Evolutionary conservation across 2,888 invertebrate species (phyloP), one percentile per base, ranked within the genome.

Genomic region (Drosophila macrospina): DNA sequence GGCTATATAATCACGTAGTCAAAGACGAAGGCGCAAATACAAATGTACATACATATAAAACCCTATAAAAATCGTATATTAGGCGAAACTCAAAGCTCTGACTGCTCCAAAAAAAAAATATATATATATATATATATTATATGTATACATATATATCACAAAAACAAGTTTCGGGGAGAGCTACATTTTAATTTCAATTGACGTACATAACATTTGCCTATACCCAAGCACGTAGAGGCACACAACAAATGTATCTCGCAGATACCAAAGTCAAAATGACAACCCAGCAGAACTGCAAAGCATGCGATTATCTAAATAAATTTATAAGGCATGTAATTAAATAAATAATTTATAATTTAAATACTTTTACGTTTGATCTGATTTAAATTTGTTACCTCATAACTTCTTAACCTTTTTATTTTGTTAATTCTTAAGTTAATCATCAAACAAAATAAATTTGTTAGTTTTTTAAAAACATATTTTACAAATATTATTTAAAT

Each of bases 151-250:
- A 26, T 47, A 15, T 42, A 55, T 48, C 32, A 72, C 59, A 78
- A 56, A 67, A 78, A 78, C 79, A 74, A 74, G 74, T 74, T 74
- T 74, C 16, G 74, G 79, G 72, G 74, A 78, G 74, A 78, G 75
- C 69, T 62, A 68, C 44, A 20, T 81, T 88, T 87, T 78, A 82
- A 87, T 87, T 87, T 83, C 82, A 89, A 81, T 63, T 83, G 82
- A 83, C 82, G 85, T 87, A 84, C 78, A 73, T 78, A 74, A 54
- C 55, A 79, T 84, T 86, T 77, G 65, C 60, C 74, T 68, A 69
- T 61, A 52, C 51, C 55, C 32, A 44, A 47, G 68, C 65, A 80
- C 84, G 78, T 84, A 80, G 63, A 60, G 50, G 15, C 50, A 36
- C 54, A 64, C 37, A 61, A 36, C 28, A 34, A 69, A 67, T 42